A percentile compares a stretch with the other conserved stretches of the same genome.
phyloP scores from a whole-genome alignment of 2,888 invertebrate genomes.

The Phania funesta region DNA sequence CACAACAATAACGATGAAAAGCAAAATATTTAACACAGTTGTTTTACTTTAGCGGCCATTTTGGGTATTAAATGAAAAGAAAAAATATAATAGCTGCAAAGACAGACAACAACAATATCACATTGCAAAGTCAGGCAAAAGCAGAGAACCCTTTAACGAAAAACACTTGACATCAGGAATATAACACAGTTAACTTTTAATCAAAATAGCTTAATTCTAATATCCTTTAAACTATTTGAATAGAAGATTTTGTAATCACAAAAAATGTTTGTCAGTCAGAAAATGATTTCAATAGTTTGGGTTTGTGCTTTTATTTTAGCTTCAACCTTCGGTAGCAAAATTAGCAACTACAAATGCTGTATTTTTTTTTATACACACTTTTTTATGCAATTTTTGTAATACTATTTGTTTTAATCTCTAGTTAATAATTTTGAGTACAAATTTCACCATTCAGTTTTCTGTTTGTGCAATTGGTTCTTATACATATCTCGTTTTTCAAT shows the following conservation, averaged over 20 bases:
- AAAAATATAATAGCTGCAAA: constrained; percentile 43
- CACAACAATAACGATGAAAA: not conserved
- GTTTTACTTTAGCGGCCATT: constrained; percentile 76
- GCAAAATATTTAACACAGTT: constrained; percentile 48
- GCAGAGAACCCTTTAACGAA: constrained; percentile 47
- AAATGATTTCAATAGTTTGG: not conserved
- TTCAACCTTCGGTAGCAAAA: not conserved
- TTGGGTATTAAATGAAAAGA: constrained; percentile 72
- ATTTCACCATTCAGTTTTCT: constrained; percentile 20
- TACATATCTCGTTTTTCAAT: not conserved
- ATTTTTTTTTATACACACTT: not conserved
- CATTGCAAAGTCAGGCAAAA: constrained; percentile 32
- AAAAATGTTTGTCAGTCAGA: not conserved
- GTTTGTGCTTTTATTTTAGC: not conserved
- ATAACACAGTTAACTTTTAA: not conserved
- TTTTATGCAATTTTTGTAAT: constrained; percentile 34
- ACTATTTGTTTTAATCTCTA: constrained; percentile 12
- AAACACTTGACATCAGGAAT: not conserved
- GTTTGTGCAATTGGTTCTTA: constrained; percentile 11
- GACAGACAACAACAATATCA: constrained; percentile 34
- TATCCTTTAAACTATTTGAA: not conserved
- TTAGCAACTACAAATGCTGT: constrained; percentile 33
- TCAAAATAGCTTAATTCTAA: not conserved
- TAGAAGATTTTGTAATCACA: not conserved
- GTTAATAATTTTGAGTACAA: not conserved